Percentiles rank a stretch among this genome's conserved stretches.
These are phyloP conservation scores for Thoracochromis brauschi DNA, from an alignment of 2,113 vertebrate genomes.

Conservation along the genomic window DNA sequence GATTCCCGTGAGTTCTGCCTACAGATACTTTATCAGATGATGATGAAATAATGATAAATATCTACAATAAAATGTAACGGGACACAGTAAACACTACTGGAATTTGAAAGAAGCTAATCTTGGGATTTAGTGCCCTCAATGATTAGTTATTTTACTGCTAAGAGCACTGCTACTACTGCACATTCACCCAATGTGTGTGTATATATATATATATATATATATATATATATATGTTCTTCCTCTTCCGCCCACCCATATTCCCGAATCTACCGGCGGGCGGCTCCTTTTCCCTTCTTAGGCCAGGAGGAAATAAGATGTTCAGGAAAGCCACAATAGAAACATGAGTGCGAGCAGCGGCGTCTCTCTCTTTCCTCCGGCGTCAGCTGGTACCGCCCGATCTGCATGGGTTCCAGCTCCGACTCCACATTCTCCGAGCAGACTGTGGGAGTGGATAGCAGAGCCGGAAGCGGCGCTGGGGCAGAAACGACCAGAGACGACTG, in stretches of 20 bases:
- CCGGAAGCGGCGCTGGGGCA: too few relatives aligned
- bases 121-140: background rate
- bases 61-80: background rate
- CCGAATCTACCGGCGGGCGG: background rate
- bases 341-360: background rate
- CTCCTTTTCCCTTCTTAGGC: background rate
- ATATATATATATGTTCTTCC: too few relatives aligned
- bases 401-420: background rate
- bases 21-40: background rate
- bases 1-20: background rate
- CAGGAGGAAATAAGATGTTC: background rate
- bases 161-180: too few relatives aligned
- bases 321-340: background rate
- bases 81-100: background rate
- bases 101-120: background rate
- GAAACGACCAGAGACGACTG: too few relatives aligned
- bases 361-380: background rate
- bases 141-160: background rate
- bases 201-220: too few relatives aligned
- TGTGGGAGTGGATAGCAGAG: too few relatives aligned
- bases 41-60: background rate
- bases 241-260: background rate
- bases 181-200: too few relatives aligned
- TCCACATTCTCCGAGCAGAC: too few relatives aligned
- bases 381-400: background rate